Evolutionary conservation across 2,888 invertebrate genomes (phyloP).

Genomic region (Digitonthophagus gazella): DNA sequence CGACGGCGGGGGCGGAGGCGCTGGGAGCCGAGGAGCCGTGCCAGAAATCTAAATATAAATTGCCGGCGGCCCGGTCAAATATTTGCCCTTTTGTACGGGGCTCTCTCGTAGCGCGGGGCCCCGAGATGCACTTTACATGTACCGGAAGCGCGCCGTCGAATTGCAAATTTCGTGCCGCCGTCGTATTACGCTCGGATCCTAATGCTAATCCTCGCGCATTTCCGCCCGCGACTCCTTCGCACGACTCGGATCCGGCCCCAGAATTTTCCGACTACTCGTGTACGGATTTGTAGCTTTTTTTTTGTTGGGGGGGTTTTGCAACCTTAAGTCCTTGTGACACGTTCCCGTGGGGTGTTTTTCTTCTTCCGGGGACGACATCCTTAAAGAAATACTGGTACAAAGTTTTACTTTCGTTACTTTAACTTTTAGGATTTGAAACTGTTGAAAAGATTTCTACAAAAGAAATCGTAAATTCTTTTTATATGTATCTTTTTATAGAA

Average conservation of each 20-base stretch:
- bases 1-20: neutral
- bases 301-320: neutral
- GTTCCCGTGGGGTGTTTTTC: neutral
- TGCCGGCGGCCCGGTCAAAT: constrained; percentile 17
- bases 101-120: constrained; percentile 1
- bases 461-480: neutral
- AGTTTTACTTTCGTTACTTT: neutral
- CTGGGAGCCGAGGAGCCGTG: constrained; percentile 8
- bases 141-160: constrained; percentile 17
- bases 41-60: constrained; percentile 18
- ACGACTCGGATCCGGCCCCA: neutral
- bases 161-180: constrained; percentile 14
- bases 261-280: neutral
- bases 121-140: constrained; percentile 17
- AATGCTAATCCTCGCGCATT: constrained; percentile 14
- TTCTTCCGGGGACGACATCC: neutral
- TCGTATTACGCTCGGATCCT: constrained; percentile 5
- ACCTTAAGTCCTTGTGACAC: neutral
- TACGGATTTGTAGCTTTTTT: neutral
- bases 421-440: neutral
- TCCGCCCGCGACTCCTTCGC: neutral
- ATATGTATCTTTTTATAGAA: no score
- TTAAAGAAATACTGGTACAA: neutral
- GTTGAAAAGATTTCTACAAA: neutral
- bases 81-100: constrained; percentile 14